Evolutionary conservation across 2,888 invertebrate species (phyloP).

Genomic region (Phyllotreta cruciferae): DNA sequence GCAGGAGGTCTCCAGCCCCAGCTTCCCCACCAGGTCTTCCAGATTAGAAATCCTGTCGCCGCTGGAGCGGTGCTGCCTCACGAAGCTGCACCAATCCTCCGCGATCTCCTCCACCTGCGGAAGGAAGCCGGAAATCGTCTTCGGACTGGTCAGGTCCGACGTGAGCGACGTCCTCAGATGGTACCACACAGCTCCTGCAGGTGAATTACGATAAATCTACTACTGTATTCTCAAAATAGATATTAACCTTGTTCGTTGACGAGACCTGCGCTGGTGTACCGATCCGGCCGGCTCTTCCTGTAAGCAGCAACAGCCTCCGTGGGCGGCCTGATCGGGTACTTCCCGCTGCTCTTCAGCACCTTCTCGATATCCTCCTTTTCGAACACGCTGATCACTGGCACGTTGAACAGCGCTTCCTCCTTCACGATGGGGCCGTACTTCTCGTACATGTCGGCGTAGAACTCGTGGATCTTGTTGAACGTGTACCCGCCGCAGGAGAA

Average conservation of each 20-base stretch:
- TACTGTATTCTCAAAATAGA: not conserved
- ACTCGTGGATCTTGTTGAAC: constrained; percentile 78
- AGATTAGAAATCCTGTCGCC: constrained; percentile 67
- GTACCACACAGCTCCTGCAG: constrained; percentile 82
- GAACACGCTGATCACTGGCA: constrained; percentile 76
- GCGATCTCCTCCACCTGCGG: constrained; percentile 78
- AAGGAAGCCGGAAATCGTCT: constrained; percentile 76
- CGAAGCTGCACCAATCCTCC: constrained; percentile 76
- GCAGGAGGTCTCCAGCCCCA: constrained; percentile 84
- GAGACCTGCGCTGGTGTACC: constrained; percentile 82
- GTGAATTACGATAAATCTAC: constrained; percentile 47
- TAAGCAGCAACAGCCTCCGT: constrained; percentile 83
- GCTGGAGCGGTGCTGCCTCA: constrained; percentile 65
- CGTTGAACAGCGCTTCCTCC: constrained; percentile 78
- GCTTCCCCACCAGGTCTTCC: constrained; percentile 76
- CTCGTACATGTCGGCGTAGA: constrained; percentile 76
- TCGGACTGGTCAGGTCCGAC: constrained; percentile 76
- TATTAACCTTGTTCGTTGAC: constrained; percentile 79
- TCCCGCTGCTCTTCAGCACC: constrained; percentile 75
- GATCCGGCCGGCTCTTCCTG: constrained; percentile 74
- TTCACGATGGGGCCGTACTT: constrained; percentile 79
- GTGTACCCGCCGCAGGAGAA: constrained; percentile 68
- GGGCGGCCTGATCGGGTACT: constrained; percentile 81
- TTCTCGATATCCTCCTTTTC: constrained; percentile 76
- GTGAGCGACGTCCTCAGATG: constrained; percentile 76